Percentiles rank a stretch among this genome's conserved stretches.
These are phyloP conservation scores for Bufo bufo DNA, from an alignment of 2,113 vertebrate genomes.

Conservation along the genomic window DNA sequence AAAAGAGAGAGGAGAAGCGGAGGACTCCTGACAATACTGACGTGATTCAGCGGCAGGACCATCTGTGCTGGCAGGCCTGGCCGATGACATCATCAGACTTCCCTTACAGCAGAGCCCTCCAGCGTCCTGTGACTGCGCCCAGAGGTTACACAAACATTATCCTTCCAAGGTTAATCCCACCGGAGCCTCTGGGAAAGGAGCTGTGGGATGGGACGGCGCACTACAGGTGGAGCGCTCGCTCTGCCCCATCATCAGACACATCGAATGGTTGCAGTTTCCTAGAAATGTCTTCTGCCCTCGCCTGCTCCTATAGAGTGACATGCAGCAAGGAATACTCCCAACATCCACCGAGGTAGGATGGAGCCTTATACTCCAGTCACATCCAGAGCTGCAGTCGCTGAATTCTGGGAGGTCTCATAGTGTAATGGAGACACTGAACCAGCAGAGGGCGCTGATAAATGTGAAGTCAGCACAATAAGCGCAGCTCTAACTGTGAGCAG, in stretches of 20 bases:
- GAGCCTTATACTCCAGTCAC: too few relatives aligned
- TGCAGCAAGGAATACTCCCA: not conserved
- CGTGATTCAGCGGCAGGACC: slow-evolving; percentile 30
- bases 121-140: slow-evolving; percentile 43
- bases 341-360: too few relatives aligned
- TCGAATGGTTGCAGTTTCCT: too few relatives aligned
- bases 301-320: too few relatives aligned
- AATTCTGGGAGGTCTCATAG: too few relatives aligned
- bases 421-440: too few relatives aligned
- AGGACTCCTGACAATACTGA: slow-evolving; percentile 35
- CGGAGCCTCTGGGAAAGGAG: slow-evolving; percentile 42
- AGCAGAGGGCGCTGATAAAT: too few relatives aligned
- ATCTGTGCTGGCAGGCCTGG: slow-evolving; percentile 40
- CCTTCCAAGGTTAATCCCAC: slow-evolving; percentile 49
- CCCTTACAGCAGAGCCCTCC: slow-evolving; percentile 20
- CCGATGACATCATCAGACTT: slow-evolving; percentile 51
- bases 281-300: too few relatives aligned
- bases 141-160: slow-evolving; percentile 54
- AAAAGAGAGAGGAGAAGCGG: not conserved
- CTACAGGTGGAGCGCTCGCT: not conserved
- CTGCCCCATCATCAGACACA: not conserved
- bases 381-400: not conserved
- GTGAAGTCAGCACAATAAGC: too few relatives aligned
- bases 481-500: too few relatives aligned
- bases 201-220: not conserved